Percentiles rank a stretch among this genome's conserved stretches.
phyloP scores from a whole-genome alignment of 2,113 vertebrate species.

The Notothenia coriiceps region DNA sequence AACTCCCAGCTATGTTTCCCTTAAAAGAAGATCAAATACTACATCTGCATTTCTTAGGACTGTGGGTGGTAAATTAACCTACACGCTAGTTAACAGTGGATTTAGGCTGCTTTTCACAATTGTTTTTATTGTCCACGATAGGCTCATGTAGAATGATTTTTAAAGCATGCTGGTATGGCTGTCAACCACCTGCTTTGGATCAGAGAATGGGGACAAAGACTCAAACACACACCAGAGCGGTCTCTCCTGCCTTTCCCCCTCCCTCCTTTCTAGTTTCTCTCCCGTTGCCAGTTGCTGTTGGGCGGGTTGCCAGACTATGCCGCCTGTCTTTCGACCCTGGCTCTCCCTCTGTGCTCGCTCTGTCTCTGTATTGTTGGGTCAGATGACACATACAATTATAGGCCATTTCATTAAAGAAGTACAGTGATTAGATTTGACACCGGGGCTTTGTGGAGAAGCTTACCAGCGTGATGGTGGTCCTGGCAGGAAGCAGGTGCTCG shows the following conservation, averaged over 20 bases:
- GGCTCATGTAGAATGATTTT: slow-evolving; percentile 59
- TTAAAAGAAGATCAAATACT: slow-evolving; percentile 51
- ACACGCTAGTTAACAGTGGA: slow-evolving; percentile 67
- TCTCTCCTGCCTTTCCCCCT: slow-evolving; percentile 14
- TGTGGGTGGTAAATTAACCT: slow-evolving; percentile 70
- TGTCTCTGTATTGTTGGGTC: slow-evolving; percentile 71
- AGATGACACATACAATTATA: slow-evolving; percentile 72
- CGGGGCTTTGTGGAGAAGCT: slow-evolving; percentile 44
- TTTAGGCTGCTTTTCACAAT: slow-evolving; percentile 45
- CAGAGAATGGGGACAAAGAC: slow-evolving; percentile 39
- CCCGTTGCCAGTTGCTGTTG: slow-evolving; percentile 67
- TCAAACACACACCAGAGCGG: background rate
- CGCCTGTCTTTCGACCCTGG: slow-evolving; percentile 59
- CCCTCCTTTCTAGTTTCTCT: slow-evolving; percentile 29
- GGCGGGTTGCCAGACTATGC: slow-evolving; percentile 61
- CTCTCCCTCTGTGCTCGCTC: slow-evolving; percentile 66
- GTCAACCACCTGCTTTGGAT: slow-evolving; percentile 41
- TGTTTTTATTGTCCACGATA: slow-evolving; percentile 33
- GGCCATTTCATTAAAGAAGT: slow-evolving; percentile 66
- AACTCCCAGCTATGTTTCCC: slow-evolving; percentile 37
- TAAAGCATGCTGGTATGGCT: slow-evolving; percentile 26
- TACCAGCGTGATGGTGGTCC: slow-evolving; percentile 57
- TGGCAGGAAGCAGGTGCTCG: slow-evolving; percentile 47
- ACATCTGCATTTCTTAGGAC: slow-evolving; percentile 59
- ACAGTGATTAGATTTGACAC: slow-evolving; percentile 72